Evolutionary conservation across 2,113 vertebrate species (phyloP).

Genomic region (Quiscalus mexicanus): DNA sequence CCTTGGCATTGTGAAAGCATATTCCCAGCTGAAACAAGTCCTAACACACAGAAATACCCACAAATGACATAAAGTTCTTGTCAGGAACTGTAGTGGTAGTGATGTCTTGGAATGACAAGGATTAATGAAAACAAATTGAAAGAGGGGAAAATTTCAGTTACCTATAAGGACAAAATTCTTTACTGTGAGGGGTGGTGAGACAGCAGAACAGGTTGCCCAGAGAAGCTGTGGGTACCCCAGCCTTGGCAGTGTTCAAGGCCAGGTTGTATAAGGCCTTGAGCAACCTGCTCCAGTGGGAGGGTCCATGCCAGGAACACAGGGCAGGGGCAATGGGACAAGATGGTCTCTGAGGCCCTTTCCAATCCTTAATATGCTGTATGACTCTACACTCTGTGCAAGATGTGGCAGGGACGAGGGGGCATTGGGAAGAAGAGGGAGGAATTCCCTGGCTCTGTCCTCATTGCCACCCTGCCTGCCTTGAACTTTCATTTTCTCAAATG

Average conservation of each 20-base stretch:
- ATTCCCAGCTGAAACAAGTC: neutral
- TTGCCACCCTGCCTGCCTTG: neutral
- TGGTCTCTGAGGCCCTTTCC: neutral
- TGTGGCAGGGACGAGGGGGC: accelerated
- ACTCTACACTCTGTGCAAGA: neutral
- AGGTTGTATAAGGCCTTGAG: neutral
- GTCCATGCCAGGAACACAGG: too few relatives aligned
- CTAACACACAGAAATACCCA: neutral
- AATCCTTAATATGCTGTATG: too few relatives aligned
- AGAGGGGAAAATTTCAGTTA: neutral
- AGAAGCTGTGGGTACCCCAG: neutral
- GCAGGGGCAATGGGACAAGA: accelerated
- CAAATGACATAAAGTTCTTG: neutral
- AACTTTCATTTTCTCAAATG: neutral
- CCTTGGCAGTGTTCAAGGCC: neutral
- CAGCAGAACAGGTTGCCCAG: too few relatives aligned
- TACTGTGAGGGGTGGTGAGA: neutral
- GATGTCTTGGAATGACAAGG: neutral
- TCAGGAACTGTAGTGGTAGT: neutral
- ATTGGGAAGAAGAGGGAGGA: accelerated
- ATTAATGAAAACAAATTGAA: neutral
- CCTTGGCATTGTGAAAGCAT: accelerated
- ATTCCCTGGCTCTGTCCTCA: neutral
- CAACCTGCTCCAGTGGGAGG: neutral
- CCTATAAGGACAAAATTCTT: neutral